Evolutionary conservation across 2,797 vertebrate genomes (phyloP), one percentile per base, ranked within the genome.

Genomic region (Buphagus erythrorhynchus): DNA sequence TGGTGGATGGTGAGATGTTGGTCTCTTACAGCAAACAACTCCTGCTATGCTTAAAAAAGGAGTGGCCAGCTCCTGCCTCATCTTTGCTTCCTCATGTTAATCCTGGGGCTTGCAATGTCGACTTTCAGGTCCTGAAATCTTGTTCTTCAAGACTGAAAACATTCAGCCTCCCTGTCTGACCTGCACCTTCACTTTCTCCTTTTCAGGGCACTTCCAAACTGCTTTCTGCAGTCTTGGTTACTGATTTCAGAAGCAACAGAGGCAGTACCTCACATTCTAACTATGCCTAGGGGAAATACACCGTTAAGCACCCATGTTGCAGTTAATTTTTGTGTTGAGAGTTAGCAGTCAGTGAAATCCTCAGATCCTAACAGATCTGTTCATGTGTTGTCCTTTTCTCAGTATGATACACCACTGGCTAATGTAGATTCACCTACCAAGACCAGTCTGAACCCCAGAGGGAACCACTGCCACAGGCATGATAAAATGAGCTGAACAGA

Each of bases 21-120:
- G 29, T 77, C 38, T 49, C 14, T 52, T 90, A 49, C 1, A 83
- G 16, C 9, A 21, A 67, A n/a, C 42, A 69, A 40, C 33, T 79
- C 29, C 35, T 73, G 38, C 35, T 51, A 6, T 28, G 38, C 29
- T 51, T 25, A 52, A 29, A 84, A 49, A 40, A 65, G 11, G 6
- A 25, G 10, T 31, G 46, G 29, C 24, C 0, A 2, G 24, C 11
- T 67, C 43, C 57, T 54, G 28, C 69, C 61, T 84, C 45, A 43
- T 22, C 52, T 75, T 84, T 67, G n/a, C 15, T 71, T 57, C 55
- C 35, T 62, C 49, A 28, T 3, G 3, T 67, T 81, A 55, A 36
- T 33, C 13, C 36, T 55, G 22, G 10, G 38, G 48, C 21, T 77
- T 7, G 0, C 3, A 0, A 20, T 31, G 63, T 1, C 9, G 3